Evolutionary conservation across 2,888 invertebrate genomes (phyloP).

Genomic region (Dendrolimus pini): DNA sequence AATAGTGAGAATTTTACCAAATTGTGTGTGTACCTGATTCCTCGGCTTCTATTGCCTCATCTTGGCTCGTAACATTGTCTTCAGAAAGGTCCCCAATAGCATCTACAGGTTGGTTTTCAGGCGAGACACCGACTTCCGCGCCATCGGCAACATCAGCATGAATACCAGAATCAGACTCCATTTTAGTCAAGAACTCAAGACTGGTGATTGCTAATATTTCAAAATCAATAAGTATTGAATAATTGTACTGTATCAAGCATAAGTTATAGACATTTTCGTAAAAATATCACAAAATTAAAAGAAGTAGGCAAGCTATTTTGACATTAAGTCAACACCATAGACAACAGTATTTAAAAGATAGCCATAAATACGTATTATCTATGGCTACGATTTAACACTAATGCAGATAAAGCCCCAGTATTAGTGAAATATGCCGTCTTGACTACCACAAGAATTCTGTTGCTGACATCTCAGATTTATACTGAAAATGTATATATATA

Average conservation of each 20-base stretch:
- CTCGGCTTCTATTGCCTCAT: constrained; percentile 42
- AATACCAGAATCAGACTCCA: constrained; percentile 63
- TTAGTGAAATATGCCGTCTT: too few species aligned
- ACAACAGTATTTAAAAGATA: neutral
- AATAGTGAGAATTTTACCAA: neutral
- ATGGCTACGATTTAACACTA: too few species aligned
- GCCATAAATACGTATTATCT: too few species aligned
- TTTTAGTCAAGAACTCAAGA: constrained; percentile 20
- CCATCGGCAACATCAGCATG: constrained; percentile 61
- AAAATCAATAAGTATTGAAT: constrained; percentile 45
- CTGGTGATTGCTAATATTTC: constrained; percentile 13
- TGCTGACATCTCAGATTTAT: too few species aligned
- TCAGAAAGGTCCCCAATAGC: constrained; percentile 48
- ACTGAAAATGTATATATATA: too few species aligned
- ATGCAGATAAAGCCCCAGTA: too few species aligned
- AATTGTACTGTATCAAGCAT: constrained; percentile 22
- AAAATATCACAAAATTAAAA: constrained; percentile 26
- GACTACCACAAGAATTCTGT: too few species aligned
- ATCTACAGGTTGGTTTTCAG: constrained; percentile 52
- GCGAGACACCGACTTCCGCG: constrained; percentile 66
- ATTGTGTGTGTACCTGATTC: constrained; percentile 37
- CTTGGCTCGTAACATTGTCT: constrained; percentile 50
- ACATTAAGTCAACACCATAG: constrained; percentile 21
- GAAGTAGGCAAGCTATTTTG: constrained; percentile 26
- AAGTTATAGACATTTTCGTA: constrained; percentile 34